Base-by-base conservation (phyloP, 2,888 invertebrate genomes). In the Apotomis capreana region DNA sequence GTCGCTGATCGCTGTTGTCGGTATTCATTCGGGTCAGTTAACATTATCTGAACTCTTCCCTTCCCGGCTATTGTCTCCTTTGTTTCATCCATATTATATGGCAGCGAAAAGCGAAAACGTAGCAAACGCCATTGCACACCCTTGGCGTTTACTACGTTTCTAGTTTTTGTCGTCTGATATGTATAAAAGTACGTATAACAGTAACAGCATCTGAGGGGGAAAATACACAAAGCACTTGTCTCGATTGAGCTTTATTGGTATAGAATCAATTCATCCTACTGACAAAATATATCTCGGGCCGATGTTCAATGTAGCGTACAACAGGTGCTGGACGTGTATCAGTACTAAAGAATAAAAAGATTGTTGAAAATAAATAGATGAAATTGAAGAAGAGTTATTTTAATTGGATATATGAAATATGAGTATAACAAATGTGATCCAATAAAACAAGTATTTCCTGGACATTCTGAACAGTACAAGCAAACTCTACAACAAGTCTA, bases 21-120 rank as follows among this genome's bases (percentile, higher is more conserved):
- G 85, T 84, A 86, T 83, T 86, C 85, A 82, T 81, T 71, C 80
- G 82, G 87, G 85, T 86, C 87, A 85, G 83, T 87, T 85, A 84
- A 87, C 86, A 86, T 85, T 86, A 84, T 85, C 83, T 76, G 77
- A 76, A 79, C 78, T 79, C 76, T 71, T 76, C 77, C 79, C 76
- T 76, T 77, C 76, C 79, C 74, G 62, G 57, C 55, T 69, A 69
- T 69, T 72, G 60, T 61, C 67, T 74, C 73, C 71, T 75, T 74
- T 74, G 74, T 76, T 74, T 74, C 59, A 72, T 65, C 70, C 71
- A 74, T 69, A 60, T 54, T 57, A 57, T 59, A 52, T 64, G 61
- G 40, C 52, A 26, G 36, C 37, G 26, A 61, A 26, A 26, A 26
- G 26, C 26, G 26, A 26, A 26, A 26, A 26, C 26, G 2, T 26